Evolutionary conservation across 2,888 invertebrate species (phyloP).

Genomic region (Chrysomela aeneicollis): DNA sequence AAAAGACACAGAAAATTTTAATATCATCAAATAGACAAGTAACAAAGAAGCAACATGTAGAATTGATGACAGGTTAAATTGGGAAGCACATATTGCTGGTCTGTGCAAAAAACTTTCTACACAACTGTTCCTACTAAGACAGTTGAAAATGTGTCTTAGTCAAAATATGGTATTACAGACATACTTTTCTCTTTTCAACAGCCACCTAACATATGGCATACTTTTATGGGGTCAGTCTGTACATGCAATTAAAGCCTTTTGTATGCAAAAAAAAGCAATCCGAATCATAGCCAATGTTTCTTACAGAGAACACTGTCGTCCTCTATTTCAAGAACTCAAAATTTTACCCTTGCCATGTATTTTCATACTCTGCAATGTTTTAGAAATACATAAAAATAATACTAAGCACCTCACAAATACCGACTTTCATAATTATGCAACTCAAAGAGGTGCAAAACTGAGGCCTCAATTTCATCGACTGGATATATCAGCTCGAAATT

Average conservation of each 20-base stretch:
- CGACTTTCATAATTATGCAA: not conserved
- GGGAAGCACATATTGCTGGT: slow-evolving; percentile 5
- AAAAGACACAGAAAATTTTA: slow-evolving; percentile 5
- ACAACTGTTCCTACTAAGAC: slow-evolving; percentile 12
- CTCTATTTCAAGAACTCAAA: slow-evolving; percentile 12
- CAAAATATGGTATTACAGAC: slow-evolving; percentile 5
- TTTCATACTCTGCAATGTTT: not conserved
- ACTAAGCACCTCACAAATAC: not conserved
- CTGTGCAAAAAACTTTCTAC: slow-evolving; percentile 17
- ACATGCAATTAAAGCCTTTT: not conserved
- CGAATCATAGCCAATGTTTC: slow-evolving; percentile 3
- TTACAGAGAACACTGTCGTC: slow-evolving; percentile 4
- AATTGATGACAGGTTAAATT: slow-evolving; percentile 6
- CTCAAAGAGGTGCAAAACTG: slow-evolving; percentile 3
- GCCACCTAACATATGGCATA: slow-evolving; percentile 16
- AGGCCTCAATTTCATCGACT: not conserved
- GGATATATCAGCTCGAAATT: slow-evolving; percentile 1
- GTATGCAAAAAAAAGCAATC: slow-evolving; percentile 10
- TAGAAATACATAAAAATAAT: not conserved
- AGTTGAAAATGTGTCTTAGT: slow-evolving; percentile 7
- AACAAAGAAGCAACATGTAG: not conserved
- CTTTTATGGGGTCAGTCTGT: slow-evolving; percentile 4
- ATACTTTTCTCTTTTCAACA: not conserved
- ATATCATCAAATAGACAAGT: not conserved
- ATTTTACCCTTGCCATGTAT: slow-evolving; percentile 4